Conservation (phyloP, 2,888 invertebrate genomes). For the Creontiades dilutus region DNA sequence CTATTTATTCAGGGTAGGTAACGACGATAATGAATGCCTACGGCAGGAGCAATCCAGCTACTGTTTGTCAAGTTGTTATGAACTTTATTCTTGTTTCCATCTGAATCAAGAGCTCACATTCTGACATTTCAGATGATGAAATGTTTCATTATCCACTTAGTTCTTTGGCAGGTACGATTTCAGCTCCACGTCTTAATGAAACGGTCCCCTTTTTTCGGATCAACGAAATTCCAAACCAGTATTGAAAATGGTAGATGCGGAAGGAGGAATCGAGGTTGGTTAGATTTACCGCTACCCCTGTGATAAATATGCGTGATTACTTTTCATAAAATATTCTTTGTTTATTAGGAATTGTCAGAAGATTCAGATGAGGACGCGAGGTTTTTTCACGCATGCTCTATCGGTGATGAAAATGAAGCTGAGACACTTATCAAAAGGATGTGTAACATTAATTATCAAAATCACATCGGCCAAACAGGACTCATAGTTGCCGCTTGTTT, state of each 20-base stretch:
- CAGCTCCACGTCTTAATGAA: not conserved
- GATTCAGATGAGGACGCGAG: not conserved
- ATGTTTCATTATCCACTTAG: not conserved
- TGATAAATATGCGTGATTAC: too few species aligned
- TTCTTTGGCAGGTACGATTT: not conserved
- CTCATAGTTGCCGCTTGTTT: conserved; percentile 31
- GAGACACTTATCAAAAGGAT: not conserved
- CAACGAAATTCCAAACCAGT: not conserved
- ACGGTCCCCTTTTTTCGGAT: not conserved
- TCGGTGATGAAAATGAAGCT: not conserved
- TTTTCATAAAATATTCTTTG: not conserved
- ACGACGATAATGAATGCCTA: too few species aligned
- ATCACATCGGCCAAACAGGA: conserved; percentile 15
- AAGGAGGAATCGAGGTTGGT: not conserved
- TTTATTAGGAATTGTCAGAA: not conserved
- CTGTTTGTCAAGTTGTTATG: not conserved
- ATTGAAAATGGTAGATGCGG: not conserved
- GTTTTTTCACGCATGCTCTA: not conserved
- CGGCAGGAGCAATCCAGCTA: not conserved
- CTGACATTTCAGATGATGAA: not conserved
- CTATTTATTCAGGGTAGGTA: too few species aligned
- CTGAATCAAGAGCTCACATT: not conserved
- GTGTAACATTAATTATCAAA: not conserved
- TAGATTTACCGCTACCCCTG: too few species aligned
- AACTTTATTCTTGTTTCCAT: not conserved